Percentiles rank a stretch among this genome's conserved stretches.
Conservation (phyloP, 2,888 invertebrate species). For the Drosophila crucigera region DNA sequence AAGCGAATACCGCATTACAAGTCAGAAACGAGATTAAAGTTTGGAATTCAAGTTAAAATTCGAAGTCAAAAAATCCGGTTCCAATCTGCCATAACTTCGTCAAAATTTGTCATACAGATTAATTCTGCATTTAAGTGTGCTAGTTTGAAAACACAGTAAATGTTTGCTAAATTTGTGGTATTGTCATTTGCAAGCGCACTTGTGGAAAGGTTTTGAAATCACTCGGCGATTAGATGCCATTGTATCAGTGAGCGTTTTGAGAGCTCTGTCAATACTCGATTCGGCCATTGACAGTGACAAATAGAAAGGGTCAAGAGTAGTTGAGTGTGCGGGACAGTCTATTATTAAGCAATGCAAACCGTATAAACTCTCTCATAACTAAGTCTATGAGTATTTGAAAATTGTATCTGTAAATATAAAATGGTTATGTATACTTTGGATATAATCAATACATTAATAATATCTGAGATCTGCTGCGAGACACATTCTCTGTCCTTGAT, state of each 20-base stretch:
- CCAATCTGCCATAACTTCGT: not conserved
- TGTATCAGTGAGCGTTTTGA: conserved; percentile 8
- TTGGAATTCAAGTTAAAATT: not conserved
- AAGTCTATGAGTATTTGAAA: not conserved
- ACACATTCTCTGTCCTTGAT: conserved; percentile 7
- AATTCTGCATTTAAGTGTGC: not conserved
- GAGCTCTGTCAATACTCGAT: conserved; percentile 12
- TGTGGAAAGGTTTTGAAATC: conserved; percentile 29
- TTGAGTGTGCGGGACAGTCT: not conserved
- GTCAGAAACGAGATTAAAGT: not conserved
- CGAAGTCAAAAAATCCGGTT: not conserved
- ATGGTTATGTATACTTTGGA: not conserved
- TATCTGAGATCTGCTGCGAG: not conserved
- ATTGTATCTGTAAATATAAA: not conserved
- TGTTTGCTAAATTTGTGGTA: conserved; percentile 8
- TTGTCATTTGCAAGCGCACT: conserved; percentile 50
- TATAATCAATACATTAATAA: conserved; percentile 1
- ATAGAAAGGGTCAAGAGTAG: not conserved
- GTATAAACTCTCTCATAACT: not conserved
- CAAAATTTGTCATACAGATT: not conserved
- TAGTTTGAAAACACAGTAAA: conserved; percentile 2
- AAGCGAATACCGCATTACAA: not conserved
- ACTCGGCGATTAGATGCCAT: conserved; percentile 34
- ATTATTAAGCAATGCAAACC: not conserved
- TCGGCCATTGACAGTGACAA: not conserved